phyloP scores from a whole-genome alignment of 2,113 vertebrate genomes.

The Psammodynastes pulverulentus region DNA sequence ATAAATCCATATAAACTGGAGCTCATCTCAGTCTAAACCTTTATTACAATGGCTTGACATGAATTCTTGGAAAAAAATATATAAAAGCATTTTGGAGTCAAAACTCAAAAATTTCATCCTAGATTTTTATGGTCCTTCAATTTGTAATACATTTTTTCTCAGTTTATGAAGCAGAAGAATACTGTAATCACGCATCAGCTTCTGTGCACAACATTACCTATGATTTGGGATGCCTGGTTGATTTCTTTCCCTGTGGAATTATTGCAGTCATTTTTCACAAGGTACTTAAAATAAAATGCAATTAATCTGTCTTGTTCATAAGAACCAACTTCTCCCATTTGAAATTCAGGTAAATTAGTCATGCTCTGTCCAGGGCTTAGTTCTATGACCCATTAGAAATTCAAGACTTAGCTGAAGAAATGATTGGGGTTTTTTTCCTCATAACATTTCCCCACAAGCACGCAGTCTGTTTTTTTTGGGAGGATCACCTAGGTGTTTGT shows the following conservation, averaged over 20 bases:
- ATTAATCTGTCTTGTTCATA: slow-evolving; percentile 53
- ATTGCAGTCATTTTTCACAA: slow-evolving; percentile 56
- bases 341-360: slow-evolving; percentile 49
- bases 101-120: slow-evolving; percentile 53
- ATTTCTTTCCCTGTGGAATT: slow-evolving; percentile 55
- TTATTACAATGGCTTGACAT: slow-evolving; percentile 57
- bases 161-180: slow-evolving; percentile 63
- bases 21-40: slow-evolving; percentile 42
- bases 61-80: slow-evolving; percentile 41
- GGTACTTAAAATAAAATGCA: slow-evolving; percentile 60
- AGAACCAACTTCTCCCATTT: slow-evolving; percentile 45
- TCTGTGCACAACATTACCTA: slow-evolving; percentile 54
- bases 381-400: slow-evolving; percentile 49
- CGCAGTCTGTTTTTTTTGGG: background rate
- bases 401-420: slow-evolving; percentile 35
- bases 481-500: background rate
- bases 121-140: slow-evolving; percentile 55
- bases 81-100: slow-evolving; percentile 62
- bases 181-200: slow-evolving; percentile 53
- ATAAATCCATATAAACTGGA: slow-evolving; percentile 34
- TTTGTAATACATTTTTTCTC: slow-evolving; percentile 58
- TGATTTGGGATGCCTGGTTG: slow-evolving; percentile 56
- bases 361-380: slow-evolving; percentile 19
- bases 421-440: background rate
- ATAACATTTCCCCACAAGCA: background rate